Percentiles rank a stretch among this genome's conserved stretches.
These are phyloP conservation scores for Leptinotarsa texana DNA, from an alignment of 1,140 invertebrate genomes.

Conservation along the genomic window DNA sequence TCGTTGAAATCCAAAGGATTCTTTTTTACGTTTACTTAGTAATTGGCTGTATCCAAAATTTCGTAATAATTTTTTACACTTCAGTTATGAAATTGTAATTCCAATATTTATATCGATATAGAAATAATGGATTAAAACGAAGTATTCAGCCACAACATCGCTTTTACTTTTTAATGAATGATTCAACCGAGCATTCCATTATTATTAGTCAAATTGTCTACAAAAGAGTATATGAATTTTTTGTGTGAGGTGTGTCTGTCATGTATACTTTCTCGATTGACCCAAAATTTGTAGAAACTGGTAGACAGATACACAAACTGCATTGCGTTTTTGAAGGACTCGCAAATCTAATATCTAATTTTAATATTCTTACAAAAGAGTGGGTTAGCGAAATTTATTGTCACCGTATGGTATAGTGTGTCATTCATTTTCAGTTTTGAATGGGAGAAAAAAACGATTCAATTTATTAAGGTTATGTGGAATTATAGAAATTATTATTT, in stretches of 20 bases:
- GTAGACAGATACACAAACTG: background rate
- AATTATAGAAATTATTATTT: no score
- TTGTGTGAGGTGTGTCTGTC: constrained; percentile 19
- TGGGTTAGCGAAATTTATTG: no score
- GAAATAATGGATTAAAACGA: background rate
- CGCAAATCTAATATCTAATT: no score
- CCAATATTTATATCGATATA: background rate
- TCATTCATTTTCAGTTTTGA: no score
- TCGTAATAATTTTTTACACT: no score
- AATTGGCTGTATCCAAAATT: no score
- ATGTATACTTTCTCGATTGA: constrained; percentile 24
- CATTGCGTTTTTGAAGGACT: background rate
- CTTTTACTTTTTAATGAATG: constrained; percentile 13
- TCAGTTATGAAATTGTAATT: background rate
- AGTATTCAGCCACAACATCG: background rate
- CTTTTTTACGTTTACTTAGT: no score
- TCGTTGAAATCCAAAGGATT: no score
- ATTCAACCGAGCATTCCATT: background rate
- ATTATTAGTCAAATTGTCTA: constrained; percentile 15
- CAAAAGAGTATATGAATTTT: constrained; percentile 18
- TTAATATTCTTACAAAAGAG: no score
- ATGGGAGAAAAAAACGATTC: no score
- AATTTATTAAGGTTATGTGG: no score
- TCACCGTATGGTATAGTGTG: no score
- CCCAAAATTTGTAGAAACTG: constrained; percentile 16